A percentile compares a stretch with the other conserved stretches of the same genome.
phyloP scores from a whole-genome alignment of 2,888 invertebrate genomes.

The Meliscaeva auricollis region DNA sequence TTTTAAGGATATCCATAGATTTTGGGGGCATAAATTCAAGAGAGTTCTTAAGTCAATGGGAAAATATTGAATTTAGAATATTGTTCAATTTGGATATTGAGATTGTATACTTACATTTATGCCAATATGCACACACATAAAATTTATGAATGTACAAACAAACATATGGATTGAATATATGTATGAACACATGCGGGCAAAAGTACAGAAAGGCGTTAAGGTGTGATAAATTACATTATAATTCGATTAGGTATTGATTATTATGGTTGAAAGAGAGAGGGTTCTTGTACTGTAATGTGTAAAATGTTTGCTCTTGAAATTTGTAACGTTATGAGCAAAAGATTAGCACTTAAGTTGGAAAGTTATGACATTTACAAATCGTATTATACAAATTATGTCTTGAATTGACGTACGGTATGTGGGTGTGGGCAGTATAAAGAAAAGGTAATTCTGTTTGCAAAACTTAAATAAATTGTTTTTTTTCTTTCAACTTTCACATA shows the following conservation, averaged over 20 bases:
- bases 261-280: not conserved
- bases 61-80: slow-evolving; percentile 47
- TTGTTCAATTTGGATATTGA: slow-evolving; percentile 14
- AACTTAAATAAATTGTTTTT: slow-evolving; percentile 1
- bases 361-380: slow-evolving; percentile 37
- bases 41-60: slow-evolving; percentile 19
- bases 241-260: slow-evolving; percentile 48
- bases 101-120: not conserved
- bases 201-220: slow-evolving; percentile 5
- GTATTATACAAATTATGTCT: not conserved
- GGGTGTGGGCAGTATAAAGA: not conserved
- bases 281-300: not conserved
- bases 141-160: not conserved
- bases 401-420: not conserved
- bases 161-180: not conserved
- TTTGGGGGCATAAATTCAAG: slow-evolving; percentile 2
- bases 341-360: slow-evolving; percentile 17
- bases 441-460: not conserved
- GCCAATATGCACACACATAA: not conserved
- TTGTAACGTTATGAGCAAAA: slow-evolving; percentile 5
- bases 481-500: too few relatives aligned
- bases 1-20: slow-evolving; percentile 19
- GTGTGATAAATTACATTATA: slow-evolving; percentile 49
- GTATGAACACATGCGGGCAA: not conserved
- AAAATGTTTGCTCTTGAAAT: not conserved